Evolutionary conservation across 2,888 invertebrate genomes (phyloP).

Genomic region (Zygaena filipendulae): DNA sequence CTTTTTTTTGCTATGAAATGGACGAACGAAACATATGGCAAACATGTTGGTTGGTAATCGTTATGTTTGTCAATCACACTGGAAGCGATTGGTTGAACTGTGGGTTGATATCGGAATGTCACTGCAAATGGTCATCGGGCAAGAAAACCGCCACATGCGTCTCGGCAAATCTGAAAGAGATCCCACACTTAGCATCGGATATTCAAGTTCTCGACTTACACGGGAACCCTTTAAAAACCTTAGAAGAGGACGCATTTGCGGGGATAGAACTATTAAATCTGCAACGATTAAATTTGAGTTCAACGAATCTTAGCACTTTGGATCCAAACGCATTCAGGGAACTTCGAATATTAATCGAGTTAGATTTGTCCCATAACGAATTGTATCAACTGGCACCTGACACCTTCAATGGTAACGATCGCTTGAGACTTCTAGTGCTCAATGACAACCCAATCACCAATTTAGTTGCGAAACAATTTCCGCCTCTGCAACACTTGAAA

Average conservation of each 20-base stretch:
- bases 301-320: conserved; percentile 76
- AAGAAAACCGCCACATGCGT: conserved; percentile 90
- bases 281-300: conserved; percentile 83
- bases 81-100: conserved; percentile 85
- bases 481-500: conserved; percentile 80
- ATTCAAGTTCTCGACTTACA: conserved; percentile 81
- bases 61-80: conserved; percentile 32
- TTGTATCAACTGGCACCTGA: conserved; percentile 78
- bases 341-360: conserved; percentile 84
- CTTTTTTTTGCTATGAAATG: conserved; percentile 43
- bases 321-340: conserved; percentile 86
- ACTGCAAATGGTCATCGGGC: conserved; percentile 92
- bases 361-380: conserved; percentile 86
- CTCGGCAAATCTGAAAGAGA: conserved; percentile 76
- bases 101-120: conserved; percentile 76
- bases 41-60: conserved; percentile 31
- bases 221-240: conserved; percentile 77
- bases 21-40: conserved; percentile 42
- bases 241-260: conserved; percentile 82
- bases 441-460: conserved; percentile 83
- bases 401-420: conserved; percentile 85
- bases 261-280: conserved; percentile 83
- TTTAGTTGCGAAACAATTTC: conserved; percentile 82
- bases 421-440: conserved; percentile 79
- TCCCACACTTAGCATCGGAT: conserved; percentile 70